Conservation (phyloP, 2,888 invertebrate species). For the Ommatoiulus sabulosus region DNA sequence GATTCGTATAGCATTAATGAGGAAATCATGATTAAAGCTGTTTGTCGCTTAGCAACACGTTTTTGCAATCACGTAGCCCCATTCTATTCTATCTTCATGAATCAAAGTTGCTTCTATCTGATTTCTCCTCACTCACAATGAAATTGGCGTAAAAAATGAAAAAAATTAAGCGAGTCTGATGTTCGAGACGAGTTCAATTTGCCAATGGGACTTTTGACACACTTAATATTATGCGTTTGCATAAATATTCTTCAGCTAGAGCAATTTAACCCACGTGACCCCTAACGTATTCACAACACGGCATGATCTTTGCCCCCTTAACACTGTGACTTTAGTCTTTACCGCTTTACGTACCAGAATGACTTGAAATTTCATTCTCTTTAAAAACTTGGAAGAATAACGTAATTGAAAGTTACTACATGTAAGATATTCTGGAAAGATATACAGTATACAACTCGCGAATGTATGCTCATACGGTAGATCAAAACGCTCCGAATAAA, state of each 20-base stretch:
- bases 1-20: not conserved
- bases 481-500: too few relatives aligned
- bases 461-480: too few relatives aligned
- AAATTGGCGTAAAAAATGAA: constrained; percentile 3
- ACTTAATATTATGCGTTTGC: constrained; percentile 41
- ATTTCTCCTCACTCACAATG: not conserved
- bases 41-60: not conserved
- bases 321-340: not conserved
- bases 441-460: too few relatives aligned
- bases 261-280: not conserved
- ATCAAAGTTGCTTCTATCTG: not conserved
- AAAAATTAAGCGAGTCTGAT: not conserved
- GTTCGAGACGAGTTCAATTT: constrained; percentile 14
- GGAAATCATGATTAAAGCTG: not conserved
- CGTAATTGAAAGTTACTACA: not conserved
- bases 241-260: constrained; percentile 9
- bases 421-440: too few relatives aligned
- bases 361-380: not conserved
- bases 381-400: not conserved
- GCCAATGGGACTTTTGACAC: constrained; percentile 39
- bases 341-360: constrained; percentile 3
- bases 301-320: not conserved
- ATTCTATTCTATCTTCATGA: constrained; percentile 20
- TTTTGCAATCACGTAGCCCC: not conserved
- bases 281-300: not conserved